Evolutionary conservation across 2,797 vertebrate genomes (phyloP), one percentile per base, ranked within the genome.

Genomic region (Avahi laniger): DNA sequence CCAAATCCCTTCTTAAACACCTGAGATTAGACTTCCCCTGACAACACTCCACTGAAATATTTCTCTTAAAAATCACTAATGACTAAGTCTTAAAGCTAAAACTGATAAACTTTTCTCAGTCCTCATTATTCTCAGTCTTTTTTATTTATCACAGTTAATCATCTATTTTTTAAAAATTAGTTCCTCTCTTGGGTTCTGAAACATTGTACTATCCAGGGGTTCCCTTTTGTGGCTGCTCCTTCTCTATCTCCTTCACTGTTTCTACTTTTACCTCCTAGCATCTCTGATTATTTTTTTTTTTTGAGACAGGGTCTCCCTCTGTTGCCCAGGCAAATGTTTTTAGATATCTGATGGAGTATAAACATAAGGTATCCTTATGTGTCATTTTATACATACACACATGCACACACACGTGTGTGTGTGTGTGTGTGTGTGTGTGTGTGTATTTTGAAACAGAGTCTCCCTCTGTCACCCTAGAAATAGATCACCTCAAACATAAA

Each of bases 1-100:
- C 67, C 63, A 92, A 93, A 90, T 33, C 30, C 46, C 35, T 89
- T 81, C 26, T 52, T 89, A 91, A 93, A 85, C 15, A 88, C 88
- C 52, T 76, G 43, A 85, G 28, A 61, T 70, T 43, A 88, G 48
- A 69, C 73, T 83, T 83, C 54, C 75, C 63, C 38, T 89, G 15
- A n/a, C 35, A 79, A 65, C 9, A 46, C 7, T 86, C 57, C 33
- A n/a, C 38, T 63, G 89, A 90, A 73, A 63, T 84, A 79, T 67
- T 59, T 61, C n/a, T 86, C 70, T 83, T 54, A 4, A 87, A 92
- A 54, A 13, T 67, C 50, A 88, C 43, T 80, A 93, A 46, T 88
- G 52, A 96, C 67, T 92, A 59, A 61, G 70, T 81, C 52, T 78
- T 78, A 59, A 83, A 81, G 43, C 33, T 89, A 72, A 88, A 80